phyloP scores from a whole-genome alignment of 2,888 invertebrate genomes.

The Arctia plantaginis region DNA sequence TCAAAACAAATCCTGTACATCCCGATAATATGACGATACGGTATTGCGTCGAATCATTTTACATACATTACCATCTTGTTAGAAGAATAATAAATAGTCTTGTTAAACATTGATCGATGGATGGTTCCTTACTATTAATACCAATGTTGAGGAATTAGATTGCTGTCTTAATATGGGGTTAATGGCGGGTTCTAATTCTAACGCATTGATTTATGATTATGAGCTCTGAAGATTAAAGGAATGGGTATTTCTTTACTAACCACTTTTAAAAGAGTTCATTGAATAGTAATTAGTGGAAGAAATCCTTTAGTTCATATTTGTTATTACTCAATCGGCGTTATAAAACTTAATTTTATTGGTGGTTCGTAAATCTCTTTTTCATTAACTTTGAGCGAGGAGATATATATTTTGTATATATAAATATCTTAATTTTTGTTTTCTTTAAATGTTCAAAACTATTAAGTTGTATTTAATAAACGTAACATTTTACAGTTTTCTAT shows the following conservation, averaged over 20 bases:
- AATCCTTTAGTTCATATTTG: conserved; percentile 35
- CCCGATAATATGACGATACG: conserved; percentile 31
- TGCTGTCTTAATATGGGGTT: conserved; percentile 22
- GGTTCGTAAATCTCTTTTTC: conserved; percentile 22
- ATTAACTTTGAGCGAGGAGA: conserved; percentile 17
- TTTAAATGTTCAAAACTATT: background rate
- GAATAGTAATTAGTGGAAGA: conserved; percentile 42
- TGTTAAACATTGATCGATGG: conserved; percentile 38
- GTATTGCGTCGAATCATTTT: conserved; percentile 29
- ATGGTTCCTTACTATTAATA: conserved; percentile 22
- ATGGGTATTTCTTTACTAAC: conserved; percentile 38
- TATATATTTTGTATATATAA: background rate
- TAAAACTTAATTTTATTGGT: conserved; percentile 30
- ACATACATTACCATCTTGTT: conserved; percentile 30
- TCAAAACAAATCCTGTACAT: conserved; percentile 40
- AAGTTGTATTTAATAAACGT: background rate
- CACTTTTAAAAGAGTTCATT: conserved; percentile 32
- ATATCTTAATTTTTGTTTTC: background rate
- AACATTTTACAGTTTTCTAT: background rate
- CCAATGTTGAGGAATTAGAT: conserved; percentile 16
- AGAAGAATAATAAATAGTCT: conserved; percentile 17
- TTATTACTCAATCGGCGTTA: conserved; percentile 29
- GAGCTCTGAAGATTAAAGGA: conserved; percentile 37
- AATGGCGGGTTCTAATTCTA: conserved; percentile 26
- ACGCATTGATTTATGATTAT: conserved; percentile 43